These are phyloP conservation scores for Bradysia coprophila DNA, from an alignment of 1,140 invertebrate genomes.

Conservation along the genomic window DNA sequence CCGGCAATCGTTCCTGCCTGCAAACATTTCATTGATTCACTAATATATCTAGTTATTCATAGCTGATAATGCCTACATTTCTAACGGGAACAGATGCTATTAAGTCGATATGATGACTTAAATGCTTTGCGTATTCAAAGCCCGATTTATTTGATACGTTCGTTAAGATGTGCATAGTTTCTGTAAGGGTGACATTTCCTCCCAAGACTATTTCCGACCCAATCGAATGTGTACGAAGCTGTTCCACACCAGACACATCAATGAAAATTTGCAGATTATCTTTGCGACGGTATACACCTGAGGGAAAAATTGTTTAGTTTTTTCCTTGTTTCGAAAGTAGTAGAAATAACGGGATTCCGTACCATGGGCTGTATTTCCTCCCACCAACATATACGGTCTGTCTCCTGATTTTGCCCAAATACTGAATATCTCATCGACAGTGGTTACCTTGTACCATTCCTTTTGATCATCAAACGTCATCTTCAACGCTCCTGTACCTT, in stretches of 20 bases:
- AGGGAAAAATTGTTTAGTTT: slow-evolving; percentile 2
- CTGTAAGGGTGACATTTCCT: slow-evolving; percentile 31
- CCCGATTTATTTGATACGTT: slow-evolving; percentile 12
- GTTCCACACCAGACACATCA: slow-evolving; percentile 36
- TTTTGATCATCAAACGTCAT: slow-evolving; percentile 1
- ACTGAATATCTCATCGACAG: background rate
- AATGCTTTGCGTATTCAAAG: background rate
- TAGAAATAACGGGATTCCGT: no score
- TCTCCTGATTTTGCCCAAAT: slow-evolving; percentile 5
- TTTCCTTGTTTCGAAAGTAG: background rate
- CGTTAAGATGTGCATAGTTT: slow-evolving; percentile 31
- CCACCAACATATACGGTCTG: slow-evolving; percentile 28
- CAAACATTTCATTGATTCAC: no score
- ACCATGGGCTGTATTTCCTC: slow-evolving; percentile 41
- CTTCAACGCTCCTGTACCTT: background rate
- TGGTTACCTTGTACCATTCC: background rate
- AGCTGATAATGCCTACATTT: slow-evolving; percentile 28
- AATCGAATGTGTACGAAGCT: slow-evolving; percentile 27
- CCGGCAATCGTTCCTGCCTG: slow-evolving; percentile 50
- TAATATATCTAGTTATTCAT: background rate
- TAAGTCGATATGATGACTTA: slow-evolving; percentile 27
- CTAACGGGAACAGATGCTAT: slow-evolving; percentile 40
- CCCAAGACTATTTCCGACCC: slow-evolving; percentile 29
- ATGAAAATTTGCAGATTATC: slow-evolving; percentile 31
- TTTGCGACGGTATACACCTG: slow-evolving; percentile 36